Conservation (phyloP, 2,888 invertebrate species). For the Melanotus villosus region DNA sequence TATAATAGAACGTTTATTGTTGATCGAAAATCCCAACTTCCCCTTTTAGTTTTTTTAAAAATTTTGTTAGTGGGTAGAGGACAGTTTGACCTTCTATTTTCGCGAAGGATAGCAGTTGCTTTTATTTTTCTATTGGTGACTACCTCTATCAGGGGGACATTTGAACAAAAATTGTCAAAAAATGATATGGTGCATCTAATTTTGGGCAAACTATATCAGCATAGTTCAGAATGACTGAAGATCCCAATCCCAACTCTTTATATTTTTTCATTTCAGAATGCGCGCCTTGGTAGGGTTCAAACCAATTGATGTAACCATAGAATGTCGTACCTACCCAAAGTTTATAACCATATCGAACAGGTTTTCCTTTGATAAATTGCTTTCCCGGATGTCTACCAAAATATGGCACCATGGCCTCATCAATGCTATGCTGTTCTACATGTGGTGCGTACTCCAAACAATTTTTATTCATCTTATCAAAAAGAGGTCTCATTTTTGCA, state of each 20-base stretch:
- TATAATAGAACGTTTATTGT: constrained; percentile 9
- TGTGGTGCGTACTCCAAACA: no score
- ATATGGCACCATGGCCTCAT: no score
- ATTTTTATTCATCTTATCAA: no score
- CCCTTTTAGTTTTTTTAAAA: constrained; percentile 18
- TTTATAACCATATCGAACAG: no score
- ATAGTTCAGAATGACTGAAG: no score
- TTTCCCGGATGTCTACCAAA: neutral
- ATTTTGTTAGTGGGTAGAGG: constrained; percentile 22
- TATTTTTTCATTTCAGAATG: constrained; percentile 12
- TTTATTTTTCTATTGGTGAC: constrained; percentile 6
- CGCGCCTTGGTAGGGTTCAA: no score
- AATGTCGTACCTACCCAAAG: no score
- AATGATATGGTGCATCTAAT: constrained; percentile 10
- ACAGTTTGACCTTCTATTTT: no score
- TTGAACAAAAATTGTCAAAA: no score
- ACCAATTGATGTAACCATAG: neutral
- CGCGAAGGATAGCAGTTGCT: constrained; percentile 7
- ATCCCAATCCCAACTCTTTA: constrained; percentile 12
- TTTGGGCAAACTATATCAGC: constrained; percentile 1
- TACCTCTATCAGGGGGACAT: constrained; percentile 8
- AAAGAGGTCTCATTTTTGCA: no score
- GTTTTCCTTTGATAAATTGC: no score
- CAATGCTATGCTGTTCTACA: no score
- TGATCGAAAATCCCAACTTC: constrained; percentile 15